Conservation (phyloP, 92 coral and sea anemone genomes). For the Ricordea florida region DNA sequence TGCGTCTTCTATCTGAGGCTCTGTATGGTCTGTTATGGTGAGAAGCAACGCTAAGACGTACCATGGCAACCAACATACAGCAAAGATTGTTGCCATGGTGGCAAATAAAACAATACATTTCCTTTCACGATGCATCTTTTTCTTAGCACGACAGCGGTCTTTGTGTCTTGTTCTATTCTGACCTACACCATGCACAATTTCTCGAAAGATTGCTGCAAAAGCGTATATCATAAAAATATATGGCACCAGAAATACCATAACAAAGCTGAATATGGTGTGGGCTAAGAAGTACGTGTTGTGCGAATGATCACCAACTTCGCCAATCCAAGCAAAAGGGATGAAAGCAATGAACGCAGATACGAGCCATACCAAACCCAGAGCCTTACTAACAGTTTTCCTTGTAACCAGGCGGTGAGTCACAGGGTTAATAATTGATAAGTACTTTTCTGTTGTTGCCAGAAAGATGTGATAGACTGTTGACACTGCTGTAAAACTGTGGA, state of each 20-base stretch:
- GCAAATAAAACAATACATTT: constrained; percentile 44
- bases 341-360: constrained; percentile 16
- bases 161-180: background rate
- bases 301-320: background rate
- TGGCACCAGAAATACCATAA: constrained; percentile 26
- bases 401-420: constrained; percentile 17
- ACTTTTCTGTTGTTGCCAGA: constrained; percentile 8
- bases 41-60: background rate
- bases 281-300: background rate
- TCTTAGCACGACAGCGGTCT: background rate
- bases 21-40: background rate
- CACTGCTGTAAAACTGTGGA: constrained; percentile 6
- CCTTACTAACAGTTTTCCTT: constrained; percentile 4
- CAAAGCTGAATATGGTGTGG: constrained; percentile 3
- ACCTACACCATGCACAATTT: constrained; percentile 9
- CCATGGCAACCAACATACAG: constrained; percentile 57
- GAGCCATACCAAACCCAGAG: background rate
- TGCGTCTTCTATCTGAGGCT: background rate
- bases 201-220: constrained; percentile 29
- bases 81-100: constrained; percentile 44
- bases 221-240: constrained; percentile 49
- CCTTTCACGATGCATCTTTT: constrained; percentile 13
- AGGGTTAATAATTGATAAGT: constrained; percentile 21
- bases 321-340: constrained; percentile 28
- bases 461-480: constrained; percentile 33